Percentiles rank a stretch among this genome's conserved stretches.
phyloP scores from a whole-genome alignment of 2,888 invertebrate species.

The Ceramica pisi region DNA sequence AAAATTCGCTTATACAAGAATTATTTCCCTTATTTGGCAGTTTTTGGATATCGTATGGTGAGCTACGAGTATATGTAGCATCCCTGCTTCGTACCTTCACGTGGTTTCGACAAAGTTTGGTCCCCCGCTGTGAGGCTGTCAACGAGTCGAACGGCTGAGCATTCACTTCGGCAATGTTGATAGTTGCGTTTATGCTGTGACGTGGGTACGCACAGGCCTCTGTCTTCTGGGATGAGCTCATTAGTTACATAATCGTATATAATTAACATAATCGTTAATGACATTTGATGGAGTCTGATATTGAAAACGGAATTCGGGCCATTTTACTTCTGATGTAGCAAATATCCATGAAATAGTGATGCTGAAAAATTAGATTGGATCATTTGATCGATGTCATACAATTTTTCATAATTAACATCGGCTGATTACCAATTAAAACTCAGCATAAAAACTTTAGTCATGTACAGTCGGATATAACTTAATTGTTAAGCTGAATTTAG shows the following conservation, averaged over 20 bases:
- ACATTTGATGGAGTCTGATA: neutral
- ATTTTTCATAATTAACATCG: too few relatives aligned
- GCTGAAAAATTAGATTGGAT: too few relatives aligned
- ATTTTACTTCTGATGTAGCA: neutral
- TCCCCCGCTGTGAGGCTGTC: slow-evolving; percentile 78
- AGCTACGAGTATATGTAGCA: too few relatives aligned
- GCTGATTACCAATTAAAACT: too few relatives aligned
- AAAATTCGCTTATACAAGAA: too few relatives aligned
- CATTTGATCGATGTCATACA: too few relatives aligned
- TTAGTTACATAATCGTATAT: slow-evolving; percentile 25
- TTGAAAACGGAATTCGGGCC: neutral
- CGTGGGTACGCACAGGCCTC: slow-evolving; percentile 41
- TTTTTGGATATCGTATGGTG: too few relatives aligned
- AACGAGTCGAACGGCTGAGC: slow-evolving; percentile 71
- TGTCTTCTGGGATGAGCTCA: slow-evolving; percentile 36
- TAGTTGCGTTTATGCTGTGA: slow-evolving; percentile 74
- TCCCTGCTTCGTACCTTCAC: slow-evolving; percentile 63
- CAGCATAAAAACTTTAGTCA: too few relatives aligned
- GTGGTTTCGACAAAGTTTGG: slow-evolving; percentile 78
- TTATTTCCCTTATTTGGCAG: too few relatives aligned
- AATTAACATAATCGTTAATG: slow-evolving; percentile 5
- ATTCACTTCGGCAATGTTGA: slow-evolving; percentile 70
- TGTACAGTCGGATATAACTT: too few relatives aligned
- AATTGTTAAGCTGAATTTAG: too few relatives aligned
- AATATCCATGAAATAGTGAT: too few relatives aligned